A percentile compares a stretch with the other conserved stretches of the same genome.
Conservation (phyloP, 2,797 vertebrate genomes). For the Cephalopachus bancanus region DNA sequence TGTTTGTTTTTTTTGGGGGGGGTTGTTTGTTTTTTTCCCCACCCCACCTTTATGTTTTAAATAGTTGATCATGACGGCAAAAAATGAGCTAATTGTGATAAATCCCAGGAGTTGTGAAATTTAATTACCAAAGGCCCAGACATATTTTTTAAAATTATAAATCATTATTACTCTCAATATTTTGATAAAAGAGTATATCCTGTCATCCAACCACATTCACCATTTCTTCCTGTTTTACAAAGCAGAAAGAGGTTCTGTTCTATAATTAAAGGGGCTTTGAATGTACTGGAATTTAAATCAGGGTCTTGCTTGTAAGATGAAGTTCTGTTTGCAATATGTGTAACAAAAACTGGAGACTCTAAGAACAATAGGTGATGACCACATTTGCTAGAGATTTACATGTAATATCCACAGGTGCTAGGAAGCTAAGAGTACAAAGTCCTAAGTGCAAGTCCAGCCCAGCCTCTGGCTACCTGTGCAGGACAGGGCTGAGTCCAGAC, state of each 20-base stretch:
- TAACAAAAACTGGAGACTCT: neutral
- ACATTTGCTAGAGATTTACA: neutral
- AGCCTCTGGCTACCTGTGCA: neutral
- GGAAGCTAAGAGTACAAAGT: neutral
- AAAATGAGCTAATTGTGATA: neutral
- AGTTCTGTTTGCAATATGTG: neutral
- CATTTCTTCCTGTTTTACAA: neutral
- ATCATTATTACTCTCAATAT: neutral
- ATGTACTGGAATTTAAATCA: neutral
- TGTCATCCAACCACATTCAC: neutral
- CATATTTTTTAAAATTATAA: neutral
- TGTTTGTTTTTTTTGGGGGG: too few relatives aligned
- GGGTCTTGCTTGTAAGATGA: neutral
- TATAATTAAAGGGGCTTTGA: neutral
- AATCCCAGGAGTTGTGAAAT: neutral
- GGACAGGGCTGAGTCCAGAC: neutral
- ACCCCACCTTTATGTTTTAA: neutral
- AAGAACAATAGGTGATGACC: neutral
- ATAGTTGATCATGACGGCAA: neutral
- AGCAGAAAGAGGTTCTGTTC: neutral
- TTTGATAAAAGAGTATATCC: neutral
- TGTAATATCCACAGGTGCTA: neutral
- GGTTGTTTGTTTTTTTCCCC: too few relatives aligned
- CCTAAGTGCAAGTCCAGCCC: neutral
- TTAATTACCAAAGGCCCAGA: neutral